These are phyloP conservation scores for Tetragnatha montana DNA, from an alignment of 2,888 invertebrate species.

Conservation along the genomic window DNA sequence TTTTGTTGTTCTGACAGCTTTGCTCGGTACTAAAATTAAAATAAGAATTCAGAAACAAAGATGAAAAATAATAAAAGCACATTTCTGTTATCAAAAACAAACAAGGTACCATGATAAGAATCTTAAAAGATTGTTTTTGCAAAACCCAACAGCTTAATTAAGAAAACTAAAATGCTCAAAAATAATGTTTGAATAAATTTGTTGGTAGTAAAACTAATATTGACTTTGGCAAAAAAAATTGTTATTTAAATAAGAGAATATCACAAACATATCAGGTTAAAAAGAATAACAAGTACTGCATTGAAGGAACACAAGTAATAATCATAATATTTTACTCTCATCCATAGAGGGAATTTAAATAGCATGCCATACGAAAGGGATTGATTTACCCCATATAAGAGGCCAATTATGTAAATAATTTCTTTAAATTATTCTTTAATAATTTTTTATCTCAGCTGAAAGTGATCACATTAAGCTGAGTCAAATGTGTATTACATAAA, in stretches of 20 bases:
- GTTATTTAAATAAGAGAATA: no score
- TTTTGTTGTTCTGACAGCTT: constrained; percentile 96
- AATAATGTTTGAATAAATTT: no score
- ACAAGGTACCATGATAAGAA: not conserved
- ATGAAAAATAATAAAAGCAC: not conserved
- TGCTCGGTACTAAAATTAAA: constrained; percentile 87
- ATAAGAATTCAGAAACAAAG: not conserved
- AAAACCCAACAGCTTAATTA: no score
- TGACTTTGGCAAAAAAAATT: no score
- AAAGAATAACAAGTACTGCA: no score
- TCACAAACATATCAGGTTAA: no score
- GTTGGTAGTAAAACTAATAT: not conserved
- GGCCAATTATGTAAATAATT: not conserved
- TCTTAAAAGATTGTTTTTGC: not conserved
- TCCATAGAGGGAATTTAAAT: not conserved
- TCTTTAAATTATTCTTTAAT: not conserved
- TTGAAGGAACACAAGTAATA: no score
- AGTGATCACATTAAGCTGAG: no score
- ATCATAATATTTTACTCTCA: not conserved
- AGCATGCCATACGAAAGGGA: not conserved
- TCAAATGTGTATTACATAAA: no score
- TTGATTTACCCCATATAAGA: not conserved
- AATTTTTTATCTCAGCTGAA: no score
- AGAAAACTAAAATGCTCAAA: no score
- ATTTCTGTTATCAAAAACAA: not conserved